A percentile compares a stretch with the other conserved stretches of the same genome.
These are phyloP conservation scores for Halcyon chelicuti DNA, from an alignment of 2,797 vertebrate species.

Conservation along the genomic window DNA sequence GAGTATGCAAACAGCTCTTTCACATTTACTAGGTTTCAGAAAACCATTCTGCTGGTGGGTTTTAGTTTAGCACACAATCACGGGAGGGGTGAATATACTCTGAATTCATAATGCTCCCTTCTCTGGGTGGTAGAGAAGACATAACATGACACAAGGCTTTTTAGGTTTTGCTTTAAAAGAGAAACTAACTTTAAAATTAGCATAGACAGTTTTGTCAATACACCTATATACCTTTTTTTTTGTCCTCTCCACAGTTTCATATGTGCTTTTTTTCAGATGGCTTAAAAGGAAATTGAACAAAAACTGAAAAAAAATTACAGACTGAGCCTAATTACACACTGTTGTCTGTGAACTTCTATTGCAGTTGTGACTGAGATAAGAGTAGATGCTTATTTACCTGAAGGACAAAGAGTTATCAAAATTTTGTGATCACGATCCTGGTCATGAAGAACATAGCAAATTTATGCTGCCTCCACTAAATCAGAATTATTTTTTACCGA, in stretches of 20 bases:
- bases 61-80: neutral
- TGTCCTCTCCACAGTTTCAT: neutral
- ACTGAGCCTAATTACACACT: neutral
- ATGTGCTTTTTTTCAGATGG: neutral
- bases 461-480: slow-evolving; percentile 14
- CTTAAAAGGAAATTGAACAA: neutral
- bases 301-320: neutral
- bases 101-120: neutral
- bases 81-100: neutral
- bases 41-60: neutral
- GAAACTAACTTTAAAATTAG: neutral
- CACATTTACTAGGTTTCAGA: neutral
- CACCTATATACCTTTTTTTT: neutral
- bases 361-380: neutral
- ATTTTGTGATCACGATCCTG: neutral
- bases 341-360: neutral
- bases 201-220: neutral
- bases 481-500: slow-evolving; percentile 29
- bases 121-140: neutral
- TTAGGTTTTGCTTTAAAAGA: neutral
- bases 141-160: neutral
- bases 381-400: neutral
- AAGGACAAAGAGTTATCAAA: slow-evolving; percentile 10
- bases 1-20: neutral
- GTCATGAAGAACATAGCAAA: neutral